Base-by-base conservation (phyloP, 2,797 vertebrate species). In the Gallinago nigripennis region DNA sequence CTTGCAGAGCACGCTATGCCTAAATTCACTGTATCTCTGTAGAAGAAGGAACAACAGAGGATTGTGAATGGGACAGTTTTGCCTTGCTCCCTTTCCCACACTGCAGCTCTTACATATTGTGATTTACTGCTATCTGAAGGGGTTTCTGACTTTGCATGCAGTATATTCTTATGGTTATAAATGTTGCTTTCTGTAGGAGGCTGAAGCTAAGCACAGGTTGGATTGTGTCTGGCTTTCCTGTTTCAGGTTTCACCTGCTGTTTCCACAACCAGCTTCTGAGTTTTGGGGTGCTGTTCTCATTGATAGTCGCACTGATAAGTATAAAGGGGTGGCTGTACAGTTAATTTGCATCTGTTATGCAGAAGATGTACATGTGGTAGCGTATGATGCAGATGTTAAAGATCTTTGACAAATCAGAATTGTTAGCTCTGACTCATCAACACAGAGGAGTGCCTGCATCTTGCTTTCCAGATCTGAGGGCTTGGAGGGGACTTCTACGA, bases 301-400 rank as follows among this genome's bases (percentile, higher is more conserved):
- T 43, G 23, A 28, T 10, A 12, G n/a, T 64, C 48, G 16, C 39
- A 4, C 16, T 53, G 41, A 50, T 61, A 43, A 17, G 23, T 25
- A 4, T 4, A 3, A 35, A 37, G 28, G 1, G 2, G n/a, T 54
- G 17, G 9, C 23, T 57, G 21, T 48, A 11, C 25, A 14, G 48
- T 60, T 68, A 11, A 19, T 72, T 57, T 69, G 11, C 8, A 31
- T 60, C 27, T n/a, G 7, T 18, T n/a, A 18, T 76, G 16, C 8
- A 0, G 17, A 8, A 25, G 21, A 6, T 65, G 15, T 37, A 5
- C 21, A 3, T 4, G 1, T 45, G 76, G 28, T 33, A 43, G 13
- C 7, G 5, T n/a, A 3, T 21, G 18, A 8, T 84, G 81, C 33
- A 69, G 37, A 28, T 73, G 14, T 45, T 81, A 33, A 86, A 43